Evolutionary conservation across 2,797 vertebrate species (phyloP), one percentile per base, ranked within the genome.

Genomic region (Cynodonichthys magdalenae): DNA sequence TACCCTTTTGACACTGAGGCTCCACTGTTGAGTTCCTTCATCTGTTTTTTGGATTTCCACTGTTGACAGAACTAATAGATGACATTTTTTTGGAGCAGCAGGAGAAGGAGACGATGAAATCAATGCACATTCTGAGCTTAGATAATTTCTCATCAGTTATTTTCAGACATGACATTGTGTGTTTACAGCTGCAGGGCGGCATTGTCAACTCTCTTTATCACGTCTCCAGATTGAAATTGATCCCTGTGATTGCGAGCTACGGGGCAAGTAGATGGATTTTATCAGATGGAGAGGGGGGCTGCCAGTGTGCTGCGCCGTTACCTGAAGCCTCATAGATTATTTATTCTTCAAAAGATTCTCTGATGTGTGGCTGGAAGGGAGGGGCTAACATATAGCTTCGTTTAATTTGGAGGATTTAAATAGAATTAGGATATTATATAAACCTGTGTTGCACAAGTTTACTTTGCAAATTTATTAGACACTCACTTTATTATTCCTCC

Each of bases 141-240:
- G 74, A 87, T 89, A 68, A 86, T 87, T 87, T 76, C 78, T 84
- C 84, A 79, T 82, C 76, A 71, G 84, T 85, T 86, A 82, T 79
- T 90, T 90, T 83, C 83, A 86, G 84, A 88, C 80, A 70, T 77
- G 79, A 84, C 87, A 84, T 81, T 87, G 84, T 89, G 79, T 88
- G 75, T 90, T 84, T 89, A 85, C 85, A 87, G 89, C 87, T 79
- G 77, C 79, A 63, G 85, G 88, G 81, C 49, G 53, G 53, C 80
- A 79, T 85, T 85, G 87, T 87, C 80, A 82, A 74, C 80, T 83
- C 89, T 88, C 79, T 90, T 92, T 91, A 90, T 93, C 91, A 86
- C 77, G 50, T 83, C 82, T 82, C 87, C 79, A 92, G 90, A 93
- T 90, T 93, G 90, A 92, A 93, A 91, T 90, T 89, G 89, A 92